Conservation (phyloP, 2,113 vertebrate genomes). For the Amphiprion ocellaris region DNA sequence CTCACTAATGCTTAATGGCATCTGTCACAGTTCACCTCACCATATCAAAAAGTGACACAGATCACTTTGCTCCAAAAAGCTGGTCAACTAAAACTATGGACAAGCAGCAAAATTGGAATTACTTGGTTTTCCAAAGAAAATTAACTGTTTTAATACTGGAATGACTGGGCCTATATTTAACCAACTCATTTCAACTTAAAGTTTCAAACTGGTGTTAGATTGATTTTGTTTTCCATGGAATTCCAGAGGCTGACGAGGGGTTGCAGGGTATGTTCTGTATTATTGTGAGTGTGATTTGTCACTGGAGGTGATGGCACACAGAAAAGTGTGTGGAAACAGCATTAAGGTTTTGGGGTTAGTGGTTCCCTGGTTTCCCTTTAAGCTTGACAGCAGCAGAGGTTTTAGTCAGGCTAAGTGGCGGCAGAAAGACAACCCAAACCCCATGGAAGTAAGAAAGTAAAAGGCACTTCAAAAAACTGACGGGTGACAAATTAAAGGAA, state of each 20-base stretch:
- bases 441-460: slow-evolving; percentile 77
- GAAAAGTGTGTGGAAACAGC: slow-evolving; percentile 25
- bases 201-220: neutral
- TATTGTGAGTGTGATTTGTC: neutral
- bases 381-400: slow-evolving; percentile 62
- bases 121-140: neutral
- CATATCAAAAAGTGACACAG: too few species aligned
- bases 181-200: neutral
- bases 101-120: neutral
- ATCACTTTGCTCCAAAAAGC: too few species aligned
- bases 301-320: slow-evolving; percentile 10
- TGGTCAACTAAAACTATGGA: neutral
- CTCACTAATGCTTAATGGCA: too few species aligned
- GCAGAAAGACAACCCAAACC: slow-evolving; percentile 63
- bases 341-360: slow-evolving; percentile 69
- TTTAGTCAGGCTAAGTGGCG: slow-evolving; percentile 38
- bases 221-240: neutral
- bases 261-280: slow-evolving; percentile 3
- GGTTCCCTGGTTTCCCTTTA: slow-evolving; percentile 68
- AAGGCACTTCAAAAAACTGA: slow-evolving; percentile 84
- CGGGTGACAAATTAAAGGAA: too few species aligned
- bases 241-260: neutral
- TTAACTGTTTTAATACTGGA: neutral
- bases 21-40: too few species aligned
- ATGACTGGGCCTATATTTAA: neutral